Conservation (phyloP, 2,797 vertebrate species). For the Allobates femoralis region DNA sequence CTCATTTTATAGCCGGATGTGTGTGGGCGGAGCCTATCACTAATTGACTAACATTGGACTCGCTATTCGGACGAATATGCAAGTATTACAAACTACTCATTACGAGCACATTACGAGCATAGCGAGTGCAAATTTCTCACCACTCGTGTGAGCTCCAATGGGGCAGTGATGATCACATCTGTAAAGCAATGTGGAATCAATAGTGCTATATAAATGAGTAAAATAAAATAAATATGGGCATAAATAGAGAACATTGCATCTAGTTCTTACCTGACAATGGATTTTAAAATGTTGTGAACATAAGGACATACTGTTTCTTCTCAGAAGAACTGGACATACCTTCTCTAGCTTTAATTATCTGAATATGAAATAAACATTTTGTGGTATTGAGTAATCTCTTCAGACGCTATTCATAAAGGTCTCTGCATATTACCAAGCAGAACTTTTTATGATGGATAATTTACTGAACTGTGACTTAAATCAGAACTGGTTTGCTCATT, state of each 20-base stretch:
- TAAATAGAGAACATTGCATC: not conserved
- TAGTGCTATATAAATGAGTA: no score
- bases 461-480: constrained; percentile 33
- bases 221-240: not conserved
- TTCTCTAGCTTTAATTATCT: not conserved
- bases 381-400: constrained; percentile 11
- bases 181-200: no score
- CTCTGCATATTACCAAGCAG: not conserved
- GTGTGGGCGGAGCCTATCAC: no score
- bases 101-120: no score
- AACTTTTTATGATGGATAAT: constrained; percentile 32
- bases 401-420: not conserved
- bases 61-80: no score
- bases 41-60: no score
- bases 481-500: constrained; percentile 25
- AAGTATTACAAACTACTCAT: no score
- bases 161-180: no score
- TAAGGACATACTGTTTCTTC: not conserved
- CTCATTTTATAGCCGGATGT: no score
- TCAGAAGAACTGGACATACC: not conserved
- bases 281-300: not conserved
- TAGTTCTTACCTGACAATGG: no score
- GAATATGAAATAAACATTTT: not conserved
- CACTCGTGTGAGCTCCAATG: no score
- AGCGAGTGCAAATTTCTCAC: no score